These are phyloP conservation scores for Mus caroli DNA, from an alignment of 2,797 vertebrate species.

Conservation along the genomic window DNA sequence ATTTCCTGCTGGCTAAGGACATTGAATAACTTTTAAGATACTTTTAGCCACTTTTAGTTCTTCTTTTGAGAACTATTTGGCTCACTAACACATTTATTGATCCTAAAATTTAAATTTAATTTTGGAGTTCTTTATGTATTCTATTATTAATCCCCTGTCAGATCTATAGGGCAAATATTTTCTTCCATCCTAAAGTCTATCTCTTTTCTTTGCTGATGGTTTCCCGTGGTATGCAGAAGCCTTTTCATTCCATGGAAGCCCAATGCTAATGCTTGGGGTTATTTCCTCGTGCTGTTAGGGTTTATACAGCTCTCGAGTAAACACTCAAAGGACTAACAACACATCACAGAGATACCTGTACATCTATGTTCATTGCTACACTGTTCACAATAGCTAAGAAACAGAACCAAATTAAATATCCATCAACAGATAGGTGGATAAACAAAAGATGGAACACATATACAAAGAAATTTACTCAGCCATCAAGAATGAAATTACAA, in stretches of 20 bases:
- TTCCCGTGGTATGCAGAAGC: neutral
- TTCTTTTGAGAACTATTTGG: neutral
- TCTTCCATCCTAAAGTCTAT: neutral
- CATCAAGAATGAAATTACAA: neutral
- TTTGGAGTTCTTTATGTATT: neutral
- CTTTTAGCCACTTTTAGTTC: neutral
- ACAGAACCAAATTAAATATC: neutral
- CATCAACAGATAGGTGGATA: neutral
- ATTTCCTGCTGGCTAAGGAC: neutral
- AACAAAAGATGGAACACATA: neutral
- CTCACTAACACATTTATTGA: neutral
- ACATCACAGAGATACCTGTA: neutral
- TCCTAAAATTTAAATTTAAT: neutral
- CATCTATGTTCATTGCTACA: neutral
- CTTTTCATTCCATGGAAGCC: neutral
- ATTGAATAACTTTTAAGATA: neutral
- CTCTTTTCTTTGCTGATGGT: neutral
- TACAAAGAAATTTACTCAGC: neutral
- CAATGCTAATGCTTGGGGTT: neutral
- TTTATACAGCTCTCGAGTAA: neutral
- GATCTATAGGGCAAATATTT: neutral
- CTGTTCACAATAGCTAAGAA: neutral
- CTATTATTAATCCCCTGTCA: neutral
- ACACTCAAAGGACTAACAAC: neutral
- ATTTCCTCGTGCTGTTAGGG: neutral